Conservation (phyloP, 2,888 invertebrate genomes). For the Apeira syringaria region DNA sequence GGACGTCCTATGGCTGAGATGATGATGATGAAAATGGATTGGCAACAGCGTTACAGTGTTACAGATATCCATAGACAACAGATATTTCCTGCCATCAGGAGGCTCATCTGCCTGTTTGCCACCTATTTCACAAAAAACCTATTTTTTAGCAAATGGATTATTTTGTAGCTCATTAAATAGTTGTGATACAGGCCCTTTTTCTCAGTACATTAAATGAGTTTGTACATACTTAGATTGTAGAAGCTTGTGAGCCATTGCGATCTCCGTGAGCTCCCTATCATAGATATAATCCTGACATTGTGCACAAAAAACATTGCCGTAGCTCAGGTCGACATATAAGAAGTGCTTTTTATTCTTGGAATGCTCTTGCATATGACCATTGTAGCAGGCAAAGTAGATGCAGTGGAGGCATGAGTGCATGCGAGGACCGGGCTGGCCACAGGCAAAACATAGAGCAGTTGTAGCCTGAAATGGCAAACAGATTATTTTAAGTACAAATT, state of each 20-base stretch:
- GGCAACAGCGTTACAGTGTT: no score
- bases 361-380: slow-evolving; percentile 94
- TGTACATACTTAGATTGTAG: slow-evolving; percentile 81
- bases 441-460: slow-evolving; percentile 92
- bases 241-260: slow-evolving; percentile 77
- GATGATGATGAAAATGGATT: no score
- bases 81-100: no score
- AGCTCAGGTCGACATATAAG: slow-evolving; percentile 93
- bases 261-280: slow-evolving; percentile 87
- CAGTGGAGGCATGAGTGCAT: slow-evolving; percentile 94
- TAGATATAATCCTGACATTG: slow-evolving; percentile 97
- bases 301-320: slow-evolving; percentile 95
- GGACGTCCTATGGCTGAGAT: no score
- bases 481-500: neutral
- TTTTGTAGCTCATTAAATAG: no score
- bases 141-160: no score
- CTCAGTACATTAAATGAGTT: no score
- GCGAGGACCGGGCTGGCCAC: slow-evolving; percentile 90
- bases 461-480: slow-evolving; percentile 83
- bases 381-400: slow-evolving; percentile 96
- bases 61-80: no score
- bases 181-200: no score
- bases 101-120: no score
- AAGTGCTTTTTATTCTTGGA: slow-evolving; percentile 91
- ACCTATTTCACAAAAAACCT: no score